Evolutionary conservation across 1,140 invertebrate genomes (phyloP), one percentile per base, ranked within the genome.

Genomic region (Uloborus diversus): DNA sequence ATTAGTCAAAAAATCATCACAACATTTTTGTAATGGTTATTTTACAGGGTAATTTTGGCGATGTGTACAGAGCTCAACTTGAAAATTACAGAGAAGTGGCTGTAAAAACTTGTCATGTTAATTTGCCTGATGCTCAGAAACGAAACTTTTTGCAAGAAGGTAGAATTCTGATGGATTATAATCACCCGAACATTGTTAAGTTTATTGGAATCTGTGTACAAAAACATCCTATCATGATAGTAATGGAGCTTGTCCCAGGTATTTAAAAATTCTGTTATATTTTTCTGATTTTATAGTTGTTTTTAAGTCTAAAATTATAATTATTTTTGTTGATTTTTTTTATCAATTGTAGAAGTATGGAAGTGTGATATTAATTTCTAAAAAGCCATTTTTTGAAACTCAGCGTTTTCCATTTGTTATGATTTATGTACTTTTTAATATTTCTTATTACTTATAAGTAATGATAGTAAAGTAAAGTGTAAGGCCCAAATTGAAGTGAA

Each of bases 1-100:
- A 99, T 83, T 97, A 96, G 84, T 96, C 98, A 56, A 96, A 98
- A 85, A 96, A 97, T 85, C 96, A 98, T 84, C 97, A 97, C 0
- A 96, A 99, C 64, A 98, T 99, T 96, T 98, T 99, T 84, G 95
- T 99, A 25, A 98, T 99, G 96, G 97, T 99, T 88, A 89, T 97
- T 66, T 71, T 37, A 11, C 83, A 98, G 96, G 96, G 96, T 65
- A 98, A 98, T 86, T 99, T 99, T 88, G 96, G 96, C 2, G 96
- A 98, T 86, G 96, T 99, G 2, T 98, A 96, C 86, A 94, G 94
- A 88, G 96, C 96, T 3, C 90, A 93, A 62, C 88, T 97, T 28
- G 93, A 93, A 85, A 91, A 91, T 23, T 93, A 91, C 13, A 91
- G 93, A 85, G 92, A 95, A 83, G 96, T 98, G 13, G 97, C 96